Percentiles rank a stretch among this genome's conserved stretches.
These are phyloP conservation scores for Erpetoichthys calabaricus DNA, from an alignment of 2,797 vertebrate species.

Conservation along the genomic window DNA sequence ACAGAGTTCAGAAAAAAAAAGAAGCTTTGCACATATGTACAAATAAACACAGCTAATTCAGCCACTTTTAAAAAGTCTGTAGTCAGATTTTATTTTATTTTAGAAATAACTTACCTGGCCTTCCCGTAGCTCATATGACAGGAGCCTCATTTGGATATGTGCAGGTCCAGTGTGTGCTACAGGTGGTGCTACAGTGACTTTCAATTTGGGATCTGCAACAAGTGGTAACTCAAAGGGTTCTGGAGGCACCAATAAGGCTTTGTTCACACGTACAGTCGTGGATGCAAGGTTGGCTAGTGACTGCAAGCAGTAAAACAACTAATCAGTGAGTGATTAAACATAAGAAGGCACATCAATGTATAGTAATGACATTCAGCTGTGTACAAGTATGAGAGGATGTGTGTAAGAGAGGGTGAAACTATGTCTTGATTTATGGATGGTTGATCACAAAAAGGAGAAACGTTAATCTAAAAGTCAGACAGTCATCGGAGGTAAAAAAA, in stretches of 20 bases:
- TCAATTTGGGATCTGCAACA: conserved; percentile 45
- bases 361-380: background rate
- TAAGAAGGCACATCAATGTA: background rate
- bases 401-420: too few species aligned
- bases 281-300: conserved; percentile 73
- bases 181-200: conserved; percentile 60
- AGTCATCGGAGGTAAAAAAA: too few species aligned
- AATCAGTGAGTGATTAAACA: too few species aligned
- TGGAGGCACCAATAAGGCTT: conserved; percentile 62
- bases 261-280: conserved; percentile 68
- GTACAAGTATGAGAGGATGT: background rate
- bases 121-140: conserved; percentile 73
- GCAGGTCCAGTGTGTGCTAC: conserved; percentile 63
- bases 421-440: too few species aligned
- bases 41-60: background rate
- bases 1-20: background rate
- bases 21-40: too few species aligned
- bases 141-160: conserved; percentile 69
- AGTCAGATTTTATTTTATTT: background rate
- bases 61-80: background rate
- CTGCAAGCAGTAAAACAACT: conserved; percentile 36
- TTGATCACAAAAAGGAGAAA: too few species aligned
- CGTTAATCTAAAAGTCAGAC: too few species aligned
- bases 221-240: conserved; percentile 66
- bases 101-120: conserved; percentile 85